Base-by-base conservation (phyloP, 1,140 invertebrate species). In the Neelides sp. region DNA sequence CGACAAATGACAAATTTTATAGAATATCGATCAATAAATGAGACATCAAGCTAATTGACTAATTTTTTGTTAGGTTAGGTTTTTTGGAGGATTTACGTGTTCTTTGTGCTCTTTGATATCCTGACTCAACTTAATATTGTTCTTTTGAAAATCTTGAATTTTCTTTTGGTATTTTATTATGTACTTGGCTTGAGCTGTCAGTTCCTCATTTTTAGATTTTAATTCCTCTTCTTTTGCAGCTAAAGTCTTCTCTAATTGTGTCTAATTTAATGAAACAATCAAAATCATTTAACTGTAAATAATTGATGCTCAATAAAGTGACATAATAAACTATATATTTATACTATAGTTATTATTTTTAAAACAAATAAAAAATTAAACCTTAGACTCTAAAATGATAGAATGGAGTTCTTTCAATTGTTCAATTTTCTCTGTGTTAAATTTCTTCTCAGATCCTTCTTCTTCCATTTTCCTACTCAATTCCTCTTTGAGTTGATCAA, bases 111-210 rank as follows among this genome's bases (percentile, higher is more conserved):
- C 35, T 1, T 49, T 17, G 3, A 45, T 34, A 17, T 50, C 54
- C 23, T 35, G 19, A 15, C 22, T 15, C 15, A 50, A 17, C 23
- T 48, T 55, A 10, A 3, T 20, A 40, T 55, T 58, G 5, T 15
- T n/a, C 28, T 49, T 51, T 22, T 55, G 44, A 1, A 55, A 37
- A 12, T 58, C 52, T 19, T 40, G 41, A 17, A 58, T 34, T 49
- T 53, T 52, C 23, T 48, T 35, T 20, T 54, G 34, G 36, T 55
- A 50, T 32, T 42, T 40, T 5, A 30, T 17, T 10, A n/a, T 39
- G 7, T 3, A 12, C 41, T 55, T 50, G n/a, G 45, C 35, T 20
- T 44, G 12, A 7, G 24, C 23, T 23, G 52, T 43, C 26, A 24
- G 15, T 4, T 12, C 10, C 17, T 34, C 19, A 28, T 39, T 22